Percentiles rank a stretch among this genome's conserved stretches.
phyloP scores from a whole-genome alignment of 2,888 invertebrate genomes.

The Philonicus albiceps region DNA sequence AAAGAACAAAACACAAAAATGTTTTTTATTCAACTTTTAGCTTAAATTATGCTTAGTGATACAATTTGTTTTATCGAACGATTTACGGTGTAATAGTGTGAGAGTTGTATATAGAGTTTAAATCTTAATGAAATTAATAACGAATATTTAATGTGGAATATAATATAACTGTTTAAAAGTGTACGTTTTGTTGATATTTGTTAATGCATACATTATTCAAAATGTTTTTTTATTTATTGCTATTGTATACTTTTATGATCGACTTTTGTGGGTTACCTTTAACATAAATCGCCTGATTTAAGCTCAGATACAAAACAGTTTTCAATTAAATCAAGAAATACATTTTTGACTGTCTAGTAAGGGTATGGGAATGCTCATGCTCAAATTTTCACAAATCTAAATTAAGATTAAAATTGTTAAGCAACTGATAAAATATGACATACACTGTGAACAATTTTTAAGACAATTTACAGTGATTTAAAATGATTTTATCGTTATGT shows the following conservation, averaged over 20 bases:
- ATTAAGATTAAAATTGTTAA: not conserved
- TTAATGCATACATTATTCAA: constrained; percentile 14
- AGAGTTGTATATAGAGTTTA: not conserved
- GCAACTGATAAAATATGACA: not conserved
- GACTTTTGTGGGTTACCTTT: not conserved
- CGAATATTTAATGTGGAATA: constrained; percentile 17
- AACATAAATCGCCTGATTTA: not conserved
- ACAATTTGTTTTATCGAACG: constrained; percentile 1
- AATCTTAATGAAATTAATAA: not conserved
- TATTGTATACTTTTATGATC: constrained; percentile 8
- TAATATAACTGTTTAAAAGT: constrained; percentile 23
- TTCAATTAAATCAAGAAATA: not conserved
- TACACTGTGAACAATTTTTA: not conserved
- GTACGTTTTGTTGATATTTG: constrained; percentile 36
- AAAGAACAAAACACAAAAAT: not conserved
- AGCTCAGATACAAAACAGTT: not conserved
- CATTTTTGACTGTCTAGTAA: not conserved
- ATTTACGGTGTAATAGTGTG: constrained; percentile 1
- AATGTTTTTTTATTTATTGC: constrained; percentile 35
- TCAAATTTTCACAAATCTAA: not conserved
- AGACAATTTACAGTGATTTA: not conserved
- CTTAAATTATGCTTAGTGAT: constrained; percentile 30
- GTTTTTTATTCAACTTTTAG: constrained; percentile 13
- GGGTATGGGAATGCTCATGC: not conserved
- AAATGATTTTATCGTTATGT: not conserved